Evolutionary conservation across 1,140 invertebrate genomes (phyloP), one percentile per base, ranked within the genome.

Genomic region (Drosophila nikananu): DNA sequence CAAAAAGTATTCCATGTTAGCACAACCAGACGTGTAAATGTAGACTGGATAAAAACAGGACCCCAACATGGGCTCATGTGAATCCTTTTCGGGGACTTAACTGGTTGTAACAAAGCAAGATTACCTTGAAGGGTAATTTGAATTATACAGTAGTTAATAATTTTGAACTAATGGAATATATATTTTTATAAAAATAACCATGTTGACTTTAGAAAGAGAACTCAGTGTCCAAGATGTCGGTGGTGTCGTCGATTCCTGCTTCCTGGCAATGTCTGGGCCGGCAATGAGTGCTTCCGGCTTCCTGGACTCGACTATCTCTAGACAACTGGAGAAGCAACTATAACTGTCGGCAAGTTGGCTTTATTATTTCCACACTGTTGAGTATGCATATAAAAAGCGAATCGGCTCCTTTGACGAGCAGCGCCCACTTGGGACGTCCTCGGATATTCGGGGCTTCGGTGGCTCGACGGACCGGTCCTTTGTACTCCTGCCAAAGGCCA

Each of bases 291-390:
- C 71, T 83, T 89, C 84, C 86, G 71, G 63, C 54, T 81, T 83
- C 78, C 83, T 70, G 77, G 49, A 25, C 39, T 55, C 84, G 68
- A 83, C 78, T 81, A 70, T 73, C 83, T 77, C 74, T 60, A 77
- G 75, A 78, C 77, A 87, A 81, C 65, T 89, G 66, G 74, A 68
- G 74, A 78, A 79, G 77, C 81, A 79, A 81, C 84, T 89, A 81
- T 89, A 77, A 81, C 78, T 89, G 81, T 89, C 84, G 78, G 81
- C 78, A 89, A 89, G 86, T 89, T 89, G 86, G 84, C 86, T 89
- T 90, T 90, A 90, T 90, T 90, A 90, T 84, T 90, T 90, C 86
- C 79, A 90, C 86, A 80, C 86, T 90, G 86, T 90, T 90, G 86
- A 90, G 90, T 90, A 84, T 90, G 81, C 79, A 90, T 80, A 74